phyloP scores from a whole-genome alignment of 2,888 invertebrate species.

The Laothoe populi region DNA sequence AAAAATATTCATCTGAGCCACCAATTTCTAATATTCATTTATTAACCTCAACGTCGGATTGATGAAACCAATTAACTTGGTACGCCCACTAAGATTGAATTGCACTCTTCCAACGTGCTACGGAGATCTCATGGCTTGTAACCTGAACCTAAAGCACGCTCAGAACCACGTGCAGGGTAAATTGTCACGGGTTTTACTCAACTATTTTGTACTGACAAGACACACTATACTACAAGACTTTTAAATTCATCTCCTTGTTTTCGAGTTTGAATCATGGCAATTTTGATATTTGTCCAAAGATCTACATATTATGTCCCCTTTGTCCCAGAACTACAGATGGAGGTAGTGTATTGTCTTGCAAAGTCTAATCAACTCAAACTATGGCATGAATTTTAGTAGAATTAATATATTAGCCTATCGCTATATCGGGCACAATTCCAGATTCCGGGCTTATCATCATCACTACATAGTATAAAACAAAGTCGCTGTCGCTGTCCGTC shows the following conservation, averaged over 20 bases:
- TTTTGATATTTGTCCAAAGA: no score
- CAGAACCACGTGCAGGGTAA: not conserved
- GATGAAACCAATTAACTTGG: conserved; percentile 5
- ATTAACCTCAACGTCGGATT: not conserved
- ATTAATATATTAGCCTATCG: no score
- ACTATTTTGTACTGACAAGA: not conserved
- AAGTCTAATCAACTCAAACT: no score
- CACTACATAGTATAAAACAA: no score
- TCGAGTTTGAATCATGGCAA: no score
- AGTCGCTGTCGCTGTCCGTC: no score
- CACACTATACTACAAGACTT: not conserved
- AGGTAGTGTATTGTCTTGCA: no score
- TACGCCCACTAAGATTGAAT: not conserved
- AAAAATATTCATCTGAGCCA: not conserved
- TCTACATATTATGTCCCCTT: no score
- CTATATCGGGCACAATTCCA: no score
- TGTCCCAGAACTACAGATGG: no score
- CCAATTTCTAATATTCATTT: not conserved
- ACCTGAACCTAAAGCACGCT: not conserved
- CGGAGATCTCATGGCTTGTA: not conserved
- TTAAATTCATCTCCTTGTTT: not conserved
- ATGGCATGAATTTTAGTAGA: no score
- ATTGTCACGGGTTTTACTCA: not conserved
- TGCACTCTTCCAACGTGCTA: conserved; percentile 11
- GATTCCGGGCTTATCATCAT: no score